phyloP scores from a whole-genome alignment of 2,113 vertebrate genomes.

The Sigmodon hispidus region DNA sequence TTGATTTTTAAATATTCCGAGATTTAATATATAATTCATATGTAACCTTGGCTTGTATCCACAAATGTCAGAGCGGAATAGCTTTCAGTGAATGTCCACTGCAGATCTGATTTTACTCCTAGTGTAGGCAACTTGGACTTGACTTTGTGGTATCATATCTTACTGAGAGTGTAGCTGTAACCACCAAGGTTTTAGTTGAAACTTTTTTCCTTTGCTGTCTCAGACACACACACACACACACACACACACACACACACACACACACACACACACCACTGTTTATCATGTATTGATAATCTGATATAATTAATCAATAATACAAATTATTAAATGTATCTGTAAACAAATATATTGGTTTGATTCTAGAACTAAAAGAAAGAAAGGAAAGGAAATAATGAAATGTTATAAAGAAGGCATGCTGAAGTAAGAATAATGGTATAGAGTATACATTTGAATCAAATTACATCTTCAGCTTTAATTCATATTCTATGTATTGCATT shows the following conservation, averaged over 20 bases:
- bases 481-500: not conserved
- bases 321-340: not conserved
- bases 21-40: not conserved
- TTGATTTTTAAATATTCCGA: conserved; percentile 9
- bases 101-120: not conserved
- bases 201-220: not conserved
- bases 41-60: not conserved
- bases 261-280: not conserved
- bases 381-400: not conserved
- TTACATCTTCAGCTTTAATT: not conserved
- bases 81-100: not conserved
- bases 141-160: not conserved
- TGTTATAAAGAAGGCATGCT: not conserved
- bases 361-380: not conserved
- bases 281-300: not conserved
- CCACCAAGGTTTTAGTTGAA: not conserved
- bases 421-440: not conserved
- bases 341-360: not conserved
- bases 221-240: not conserved
- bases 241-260: not conserved
- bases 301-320: not conserved
- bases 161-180: not conserved
- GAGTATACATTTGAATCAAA: not conserved
- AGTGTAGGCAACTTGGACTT: not conserved
- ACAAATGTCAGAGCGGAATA: not conserved